Base-by-base conservation (phyloP, 1,140 invertebrate species). In the Neuroterus valhalla region DNA sequence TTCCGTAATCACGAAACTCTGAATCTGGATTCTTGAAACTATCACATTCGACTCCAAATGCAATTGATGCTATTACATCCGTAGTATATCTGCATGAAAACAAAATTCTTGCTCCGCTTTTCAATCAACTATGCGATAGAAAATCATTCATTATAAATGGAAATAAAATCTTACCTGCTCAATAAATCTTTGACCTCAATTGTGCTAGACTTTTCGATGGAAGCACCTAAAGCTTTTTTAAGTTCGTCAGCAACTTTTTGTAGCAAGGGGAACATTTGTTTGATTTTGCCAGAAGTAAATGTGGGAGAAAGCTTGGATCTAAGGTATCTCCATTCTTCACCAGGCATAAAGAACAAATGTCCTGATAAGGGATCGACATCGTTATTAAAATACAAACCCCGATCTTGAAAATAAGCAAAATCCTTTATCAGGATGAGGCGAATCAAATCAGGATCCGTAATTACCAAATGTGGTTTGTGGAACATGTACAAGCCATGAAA, bases 281-380 rank as follows among this genome's bases (percentile, higher is more conserved):
- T 92, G 11, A 93, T n/a, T n/a, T n/a, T n/a, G n/a, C n/a, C n/a
- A n/a, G n/a, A n/a, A n/a, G n/a, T n/a, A n/a, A n/a, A n/a, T 79
- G 90, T 88, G 0, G 91, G 91, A 0, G 89, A 88, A 14, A 93
- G 70, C 71, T 91, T 91, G 0, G 80, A 71, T 68, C 92, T 85
- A 1, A 93, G 67, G 19, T 79, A 82, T 52, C 86, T 88, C 92
- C 92, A 93, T 76, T 88, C 72, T 21, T 90, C 84, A 0, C 85
- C 86, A 31, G 83, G 77, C 17, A 89, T 38, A 19, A 84, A 78
- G 46, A 93, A 90, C 44, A 94, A 81, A 76, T 92, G 90, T 8
- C 88, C 86, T 23, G 88, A 89, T 3, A 93, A 71, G 2, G 89
- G 84, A 77, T 93, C 91, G 0, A 86, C 84, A 74, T 90, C 84